A percentile compares a stretch with the other conserved stretches of the same genome.
These are phyloP conservation scores for Periophthalmodon schlosseri DNA, from an alignment of 2,113 vertebrate genomes.

Conservation along the genomic window DNA sequence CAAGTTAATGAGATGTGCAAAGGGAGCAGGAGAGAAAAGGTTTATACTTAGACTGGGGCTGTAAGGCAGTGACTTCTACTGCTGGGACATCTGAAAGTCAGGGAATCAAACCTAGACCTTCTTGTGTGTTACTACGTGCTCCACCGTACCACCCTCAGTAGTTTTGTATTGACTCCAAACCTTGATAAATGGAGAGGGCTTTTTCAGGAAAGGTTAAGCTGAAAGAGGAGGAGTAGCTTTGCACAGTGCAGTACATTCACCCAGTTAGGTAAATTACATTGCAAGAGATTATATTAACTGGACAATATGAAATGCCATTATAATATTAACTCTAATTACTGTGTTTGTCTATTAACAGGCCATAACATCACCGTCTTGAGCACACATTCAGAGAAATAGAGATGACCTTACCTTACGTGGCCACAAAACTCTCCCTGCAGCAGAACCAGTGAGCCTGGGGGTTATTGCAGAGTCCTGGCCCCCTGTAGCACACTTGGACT, in stretches of 20 bases:
- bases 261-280: too few relatives aligned
- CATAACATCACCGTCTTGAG: not conserved
- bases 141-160: not conserved
- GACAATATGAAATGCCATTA: too few relatives aligned
- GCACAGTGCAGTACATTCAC: too few relatives aligned
- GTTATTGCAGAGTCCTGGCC: constrained; percentile 44
- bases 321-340: not conserved
- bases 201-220: not conserved
- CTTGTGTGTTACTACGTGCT: not conserved
- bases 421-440: constrained; percentile 57
- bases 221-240: not conserved
- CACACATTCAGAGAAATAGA: not conserved
- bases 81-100: not conserved
- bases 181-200: not conserved
- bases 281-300: too few relatives aligned
- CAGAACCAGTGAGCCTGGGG: constrained; percentile 52
- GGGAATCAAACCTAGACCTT: not conserved
- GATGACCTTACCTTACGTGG: constrained; percentile 38
- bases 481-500: constrained; percentile 36
- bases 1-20: constrained; percentile 19
- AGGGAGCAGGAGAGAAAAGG: constrained; percentile 8
- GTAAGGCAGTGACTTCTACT: not conserved
- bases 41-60: constrained; percentile 9
- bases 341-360: too few relatives aligned
- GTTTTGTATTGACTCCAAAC: not conserved